Evolutionary conservation across 1,140 invertebrate species (phyloP).

Genomic region (Subanguina moxae): DNA sequence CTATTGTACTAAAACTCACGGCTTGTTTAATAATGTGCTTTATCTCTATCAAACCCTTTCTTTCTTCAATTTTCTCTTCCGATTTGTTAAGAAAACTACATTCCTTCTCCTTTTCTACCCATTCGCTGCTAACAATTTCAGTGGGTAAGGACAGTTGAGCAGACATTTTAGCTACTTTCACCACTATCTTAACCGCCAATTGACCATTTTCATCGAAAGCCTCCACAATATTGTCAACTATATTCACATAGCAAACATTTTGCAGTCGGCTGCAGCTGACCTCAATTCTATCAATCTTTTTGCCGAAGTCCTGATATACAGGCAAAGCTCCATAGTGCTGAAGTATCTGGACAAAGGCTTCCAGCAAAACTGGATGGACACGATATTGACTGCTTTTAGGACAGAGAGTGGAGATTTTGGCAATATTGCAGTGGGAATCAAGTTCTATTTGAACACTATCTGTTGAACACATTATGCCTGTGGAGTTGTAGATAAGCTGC

Average conservation of each 20-base stretch:
- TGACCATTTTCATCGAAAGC: conserved; percentile 6
- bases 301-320: not conserved
- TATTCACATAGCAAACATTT: conserved; percentile 5
- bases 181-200: not conserved
- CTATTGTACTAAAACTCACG: no score
- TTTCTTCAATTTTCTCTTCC: no score
- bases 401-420: not conserved
- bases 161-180: not conserved
- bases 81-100: no score
- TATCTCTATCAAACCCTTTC: no score
- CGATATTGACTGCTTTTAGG: not conserved
- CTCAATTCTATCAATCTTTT: conserved; percentile 4
- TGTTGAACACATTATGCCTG: no score
- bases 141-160: no score
- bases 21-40: no score
- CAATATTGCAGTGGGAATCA: conserved; percentile 1
- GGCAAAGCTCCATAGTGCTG: conserved; percentile 4
- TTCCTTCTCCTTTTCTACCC: no score
- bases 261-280: not conserved
- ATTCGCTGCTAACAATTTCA: no score
- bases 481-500: no score
- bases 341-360: conserved; percentile 10
- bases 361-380: conserved; percentile 4
- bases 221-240: conserved; percentile 5
- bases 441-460: not conserved